These are phyloP conservation scores for Pseudochaenichthys georgianus DNA, from an alignment of 2,797 vertebrate species.

Conservation along the genomic window DNA sequence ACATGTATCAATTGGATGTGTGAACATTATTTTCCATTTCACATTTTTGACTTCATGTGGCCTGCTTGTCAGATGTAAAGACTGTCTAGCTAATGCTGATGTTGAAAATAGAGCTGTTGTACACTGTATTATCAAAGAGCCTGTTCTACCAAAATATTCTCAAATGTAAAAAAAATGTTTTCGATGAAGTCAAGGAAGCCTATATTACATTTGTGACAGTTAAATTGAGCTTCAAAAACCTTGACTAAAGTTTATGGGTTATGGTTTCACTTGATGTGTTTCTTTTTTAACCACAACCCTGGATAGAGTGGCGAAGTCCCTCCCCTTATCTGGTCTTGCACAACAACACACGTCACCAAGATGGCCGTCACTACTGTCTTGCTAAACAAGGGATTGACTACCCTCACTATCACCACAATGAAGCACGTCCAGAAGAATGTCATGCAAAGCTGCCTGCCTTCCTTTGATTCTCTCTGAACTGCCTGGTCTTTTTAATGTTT, in stretches of 20 bases:
- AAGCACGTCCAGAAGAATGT: too few species aligned
- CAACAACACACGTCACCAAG: too few species aligned
- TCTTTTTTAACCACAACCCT: neutral
- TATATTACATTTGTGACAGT: neutral
- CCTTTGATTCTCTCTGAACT: too few species aligned
- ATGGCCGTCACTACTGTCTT: too few species aligned
- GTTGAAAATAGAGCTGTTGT: neutral
- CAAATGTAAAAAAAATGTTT: neutral
- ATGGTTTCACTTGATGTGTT: neutral
- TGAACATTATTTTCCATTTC: neutral
- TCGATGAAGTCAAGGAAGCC: neutral
- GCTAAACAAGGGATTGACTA: too few species aligned
- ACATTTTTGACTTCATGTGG: neutral
- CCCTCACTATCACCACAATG: too few species aligned
- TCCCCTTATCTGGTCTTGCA: too few species aligned
- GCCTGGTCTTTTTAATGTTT: too few species aligned
- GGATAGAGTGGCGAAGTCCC: too few species aligned
- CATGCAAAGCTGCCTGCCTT: too few species aligned
- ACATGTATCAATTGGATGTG: neutral
- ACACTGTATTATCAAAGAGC: neutral
- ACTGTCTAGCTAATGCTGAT: neutral
- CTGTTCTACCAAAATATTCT: neutral
- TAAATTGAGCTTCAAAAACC: neutral
- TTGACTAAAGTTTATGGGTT: neutral
- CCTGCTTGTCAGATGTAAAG: neutral